These are phyloP conservation scores for Mola mola DNA, from an alignment of 2,113 vertebrate species.

Conservation along the genomic window DNA sequence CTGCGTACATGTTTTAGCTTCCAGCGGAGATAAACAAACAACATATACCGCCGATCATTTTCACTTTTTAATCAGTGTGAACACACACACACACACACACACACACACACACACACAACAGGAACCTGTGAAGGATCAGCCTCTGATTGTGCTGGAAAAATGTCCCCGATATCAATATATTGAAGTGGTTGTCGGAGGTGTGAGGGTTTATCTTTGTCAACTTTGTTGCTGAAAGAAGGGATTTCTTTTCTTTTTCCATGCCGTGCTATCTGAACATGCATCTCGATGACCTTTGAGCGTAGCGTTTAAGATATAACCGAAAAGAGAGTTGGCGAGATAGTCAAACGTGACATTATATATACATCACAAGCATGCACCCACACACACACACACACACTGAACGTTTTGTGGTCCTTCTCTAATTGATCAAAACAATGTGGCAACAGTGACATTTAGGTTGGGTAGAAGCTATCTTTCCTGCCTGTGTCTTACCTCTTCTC, in stretches of 20 bases:
- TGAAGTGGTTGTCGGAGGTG: not conserved
- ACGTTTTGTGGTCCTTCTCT: conserved; percentile 10
- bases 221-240: not conserved
- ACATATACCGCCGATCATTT: not conserved
- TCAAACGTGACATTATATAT: conserved; percentile 41
- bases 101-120: not conserved
- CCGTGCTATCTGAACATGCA: not conserved
- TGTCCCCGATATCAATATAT: too few relatives aligned
- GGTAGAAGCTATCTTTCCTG: conserved; percentile 14
- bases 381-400: not conserved
- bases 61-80: too few relatives aligned
- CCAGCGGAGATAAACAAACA: not conserved
- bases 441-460: conserved; percentile 66
- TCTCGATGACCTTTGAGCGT: conserved; percentile 63
- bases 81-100: not conserved
- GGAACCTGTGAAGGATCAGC: not conserved
- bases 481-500: too few relatives aligned
- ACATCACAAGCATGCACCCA: conserved; percentile 16
- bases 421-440: conserved; percentile 57
- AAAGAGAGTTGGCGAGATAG: conserved; percentile 27
- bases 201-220: not conserved
- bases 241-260: not conserved
- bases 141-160: not conserved
- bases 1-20: too few relatives aligned
- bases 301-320: conserved; percentile 39